Base-by-base conservation (phyloP, 2,797 vertebrate species). In the Micrastur ruficollis region DNA sequence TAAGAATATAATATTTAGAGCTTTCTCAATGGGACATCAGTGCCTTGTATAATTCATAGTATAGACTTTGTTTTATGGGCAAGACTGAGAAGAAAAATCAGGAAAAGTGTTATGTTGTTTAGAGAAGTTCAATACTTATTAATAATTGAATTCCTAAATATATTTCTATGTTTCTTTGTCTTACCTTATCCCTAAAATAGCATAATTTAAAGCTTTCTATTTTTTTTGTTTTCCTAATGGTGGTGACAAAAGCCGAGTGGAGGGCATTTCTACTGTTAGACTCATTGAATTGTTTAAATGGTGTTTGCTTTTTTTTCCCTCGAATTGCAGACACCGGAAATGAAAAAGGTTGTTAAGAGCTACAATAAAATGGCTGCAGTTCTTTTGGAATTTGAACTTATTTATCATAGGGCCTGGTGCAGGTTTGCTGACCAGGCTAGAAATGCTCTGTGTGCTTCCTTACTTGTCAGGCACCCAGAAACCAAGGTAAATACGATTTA, bases 311-410 rank as follows among this genome's bases (percentile, higher is more conserved):
- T 34, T 27, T 23, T 4, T 9, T 2, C 2, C 6, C 13, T 47
- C 31, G 3, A 86, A 91, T 32, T 71, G 14, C 79, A 99, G 98
- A 98, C 97, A 5, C 88, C 95, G 9, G 98, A 99, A 95, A 97
- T 98, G 98, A 98, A 98, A 32, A 98, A 98, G 65, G 95, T 98
- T 72, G 96, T 99, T 94, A 97, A 91, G 5, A 97, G 56, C 84
- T 99, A 99, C 93, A 99, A 99, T 97, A 97, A 98, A 97, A 96
- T 98, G 95, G 98, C 98, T 14, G 76, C 96, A 20, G 98, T 97
- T 78, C 94, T 99, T 94, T 34, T 99, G 87, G 98, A 98, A 94
- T 98, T 98, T 63, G 98, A 99, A 94, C 27, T 98, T 72, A 81
- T 98, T 89, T 98, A 98, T 94, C 97, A 98, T 58, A 97, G 96